Conservation (phyloP, 2,797 vertebrate genomes). For the Gadopsis marmoratus region DNA sequence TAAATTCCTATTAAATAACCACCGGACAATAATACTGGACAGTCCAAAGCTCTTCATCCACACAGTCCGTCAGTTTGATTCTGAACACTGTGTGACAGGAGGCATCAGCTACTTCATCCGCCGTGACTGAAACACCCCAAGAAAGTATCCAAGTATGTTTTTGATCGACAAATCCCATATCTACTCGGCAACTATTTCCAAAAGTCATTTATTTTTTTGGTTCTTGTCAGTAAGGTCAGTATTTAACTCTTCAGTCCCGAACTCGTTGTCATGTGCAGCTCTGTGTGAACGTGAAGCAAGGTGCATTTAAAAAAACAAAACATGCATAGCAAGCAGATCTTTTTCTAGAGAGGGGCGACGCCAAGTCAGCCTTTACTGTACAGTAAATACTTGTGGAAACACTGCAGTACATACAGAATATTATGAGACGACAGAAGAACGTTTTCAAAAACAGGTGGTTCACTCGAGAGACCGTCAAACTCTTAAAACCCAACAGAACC, state of each 20-base stretch:
- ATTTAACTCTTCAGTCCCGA: too few relatives aligned
- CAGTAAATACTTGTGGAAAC: conserved; percentile 12
- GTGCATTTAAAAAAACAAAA: background rate
- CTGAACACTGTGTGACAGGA: too few relatives aligned
- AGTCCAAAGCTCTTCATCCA: background rate
- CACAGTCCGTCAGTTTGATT: too few relatives aligned
- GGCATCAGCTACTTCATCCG: too few relatives aligned
- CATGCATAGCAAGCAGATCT: background rate
- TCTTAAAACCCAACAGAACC: background rate
- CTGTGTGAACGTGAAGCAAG: background rate
- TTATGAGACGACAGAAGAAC: conserved; percentile 25
- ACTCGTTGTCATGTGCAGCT: background rate
- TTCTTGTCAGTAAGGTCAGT: too few relatives aligned
- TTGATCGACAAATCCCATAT: too few relatives aligned
- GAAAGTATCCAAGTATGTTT: too few relatives aligned
- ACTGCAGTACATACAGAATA: conserved; percentile 22
- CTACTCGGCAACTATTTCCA: too few relatives aligned
- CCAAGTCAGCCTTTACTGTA: conserved; percentile 51
- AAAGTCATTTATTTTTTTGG: too few relatives aligned
- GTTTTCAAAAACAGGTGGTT: background rate
- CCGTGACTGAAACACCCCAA: too few relatives aligned
- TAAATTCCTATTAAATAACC: background rate
- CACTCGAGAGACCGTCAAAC: background rate
- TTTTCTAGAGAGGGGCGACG: conserved; percentile 1
- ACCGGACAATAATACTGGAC: too few relatives aligned